Evolutionary conservation across 92 coral and sea anemone species (phyloP).

Genomic region (Bergia puertoricense): DNA sequence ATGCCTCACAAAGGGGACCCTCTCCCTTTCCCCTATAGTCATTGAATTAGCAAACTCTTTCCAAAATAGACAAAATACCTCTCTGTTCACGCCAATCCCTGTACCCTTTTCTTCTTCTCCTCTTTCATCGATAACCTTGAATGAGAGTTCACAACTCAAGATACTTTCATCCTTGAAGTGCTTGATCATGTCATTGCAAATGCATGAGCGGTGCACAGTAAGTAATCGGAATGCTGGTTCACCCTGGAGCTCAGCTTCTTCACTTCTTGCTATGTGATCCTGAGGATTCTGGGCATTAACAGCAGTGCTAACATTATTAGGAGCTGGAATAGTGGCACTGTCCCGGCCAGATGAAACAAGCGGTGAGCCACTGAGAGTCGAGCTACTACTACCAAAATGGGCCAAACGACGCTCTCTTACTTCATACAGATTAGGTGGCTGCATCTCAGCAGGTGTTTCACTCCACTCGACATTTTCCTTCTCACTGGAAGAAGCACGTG

Average conservation of each 20-base stretch:
- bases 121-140: slow-evolving; percentile 43
- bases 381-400: not conserved
- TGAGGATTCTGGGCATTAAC: slow-evolving; percentile 18
- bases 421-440: not conserved
- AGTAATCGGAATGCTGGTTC: slow-evolving; percentile 35
- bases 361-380: not conserved
- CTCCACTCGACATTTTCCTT: not conserved
- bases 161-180: slow-evolving; percentile 41
- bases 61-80: slow-evolving; percentile 49
- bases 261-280: slow-evolving; percentile 1
- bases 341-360: not conserved
- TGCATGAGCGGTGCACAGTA: slow-evolving; percentile 50
- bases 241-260: slow-evolving; percentile 18
- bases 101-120: slow-evolving; percentile 37
- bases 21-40: slow-evolving; percentile 51
- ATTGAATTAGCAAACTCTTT: slow-evolving; percentile 43
- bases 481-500: not conserved
- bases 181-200: slow-evolving; percentile 29
- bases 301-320: not conserved
- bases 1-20: not conserved
- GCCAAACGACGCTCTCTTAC: not conserved
- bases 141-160: slow-evolving; percentile 32
- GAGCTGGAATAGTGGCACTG: not conserved
- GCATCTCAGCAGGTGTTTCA: not conserved
- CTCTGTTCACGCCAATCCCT: slow-evolving; percentile 43